Evolutionary conservation across 2,113 vertebrate genomes (phyloP).

Genomic region (Hypocryptadius cinnamomeus): DNA sequence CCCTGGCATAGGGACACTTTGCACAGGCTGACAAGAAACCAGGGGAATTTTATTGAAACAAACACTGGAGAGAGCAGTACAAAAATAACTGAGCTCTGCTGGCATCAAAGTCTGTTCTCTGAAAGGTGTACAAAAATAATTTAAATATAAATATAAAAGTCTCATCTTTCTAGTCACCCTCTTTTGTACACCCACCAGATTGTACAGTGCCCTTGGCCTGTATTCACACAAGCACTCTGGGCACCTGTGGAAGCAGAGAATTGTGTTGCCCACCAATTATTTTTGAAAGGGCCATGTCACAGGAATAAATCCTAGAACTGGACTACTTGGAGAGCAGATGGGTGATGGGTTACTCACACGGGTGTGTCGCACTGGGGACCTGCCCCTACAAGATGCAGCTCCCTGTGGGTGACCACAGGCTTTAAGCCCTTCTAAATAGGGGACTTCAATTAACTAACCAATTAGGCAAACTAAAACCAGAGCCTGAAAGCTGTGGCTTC

Average conservation of each 20-base stretch:
- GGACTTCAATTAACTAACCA: background rate
- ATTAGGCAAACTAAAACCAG: background rate
- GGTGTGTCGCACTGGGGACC: fast-evolving
- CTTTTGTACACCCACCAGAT: background rate
- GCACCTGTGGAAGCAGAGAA: background rate
- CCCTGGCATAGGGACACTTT: background rate
- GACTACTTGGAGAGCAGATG: background rate
- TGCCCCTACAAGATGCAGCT: background rate
- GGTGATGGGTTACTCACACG: fast-evolving
- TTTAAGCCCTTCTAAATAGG: background rate
- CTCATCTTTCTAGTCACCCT: background rate
- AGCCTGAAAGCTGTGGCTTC: background rate
- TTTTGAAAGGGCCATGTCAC: background rate
- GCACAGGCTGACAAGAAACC: background rate
- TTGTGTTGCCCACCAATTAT: fast-evolving
- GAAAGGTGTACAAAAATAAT: slow-evolving; percentile 48
- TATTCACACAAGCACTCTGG: background rate
- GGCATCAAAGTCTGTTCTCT: background rate
- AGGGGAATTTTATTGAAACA: slow-evolving; percentile 60
- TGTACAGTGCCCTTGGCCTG: background rate
- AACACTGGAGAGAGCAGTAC: background rate
- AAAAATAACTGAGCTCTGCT: slow-evolving; percentile 52
- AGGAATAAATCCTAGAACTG: background rate
- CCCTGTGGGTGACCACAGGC: background rate
- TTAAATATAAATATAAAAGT: slow-evolving; percentile 23